These are phyloP conservation scores for Macaca mulatta DNA, from an alignment of 2,113 vertebrate species.

Conservation along the genomic window DNA sequence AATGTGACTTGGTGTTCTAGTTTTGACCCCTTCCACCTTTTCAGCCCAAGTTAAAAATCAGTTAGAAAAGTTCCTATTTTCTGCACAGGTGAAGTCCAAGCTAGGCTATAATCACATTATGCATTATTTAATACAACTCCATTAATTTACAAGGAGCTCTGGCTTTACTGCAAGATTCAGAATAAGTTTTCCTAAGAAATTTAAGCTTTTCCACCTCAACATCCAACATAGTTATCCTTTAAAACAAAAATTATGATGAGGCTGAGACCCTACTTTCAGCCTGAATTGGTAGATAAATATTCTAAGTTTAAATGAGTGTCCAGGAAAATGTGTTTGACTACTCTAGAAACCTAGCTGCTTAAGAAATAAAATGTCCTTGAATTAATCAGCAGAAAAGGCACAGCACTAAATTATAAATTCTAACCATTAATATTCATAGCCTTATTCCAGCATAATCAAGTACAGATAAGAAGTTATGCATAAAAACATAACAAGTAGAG, in stretches of 20 bases:
- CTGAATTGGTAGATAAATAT: conserved; percentile 79
- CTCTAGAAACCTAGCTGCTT: conserved; percentile 78
- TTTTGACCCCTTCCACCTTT: conserved; percentile 35
- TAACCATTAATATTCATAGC: conserved; percentile 88
- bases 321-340: conserved; percentile 81
- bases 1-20: background rate
- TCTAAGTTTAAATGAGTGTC: conserved; percentile 80
- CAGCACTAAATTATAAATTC: conserved; percentile 88
- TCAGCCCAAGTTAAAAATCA: conserved; percentile 68
- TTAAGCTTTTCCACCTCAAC: conserved; percentile 32
- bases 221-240: conserved; percentile 46
- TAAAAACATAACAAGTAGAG: conserved; percentile 80
- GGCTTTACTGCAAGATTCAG: conserved; percentile 68
- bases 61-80: conserved; percentile 54
- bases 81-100: conserved; percentile 64
- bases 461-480: conserved; percentile 86
- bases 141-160: conserved; percentile 69
- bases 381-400: conserved; percentile 88
- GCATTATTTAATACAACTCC: conserved; percentile 76
- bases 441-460: conserved; percentile 84
- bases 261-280: conserved; percentile 67
- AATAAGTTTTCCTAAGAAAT: conserved; percentile 70
- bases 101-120: conserved; percentile 74
- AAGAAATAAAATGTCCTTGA: conserved; percentile 88
- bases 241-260: conserved; percentile 66